Conservation (phyloP, 2,113 vertebrate species). For the Gallinago paraguaiae region DNA sequence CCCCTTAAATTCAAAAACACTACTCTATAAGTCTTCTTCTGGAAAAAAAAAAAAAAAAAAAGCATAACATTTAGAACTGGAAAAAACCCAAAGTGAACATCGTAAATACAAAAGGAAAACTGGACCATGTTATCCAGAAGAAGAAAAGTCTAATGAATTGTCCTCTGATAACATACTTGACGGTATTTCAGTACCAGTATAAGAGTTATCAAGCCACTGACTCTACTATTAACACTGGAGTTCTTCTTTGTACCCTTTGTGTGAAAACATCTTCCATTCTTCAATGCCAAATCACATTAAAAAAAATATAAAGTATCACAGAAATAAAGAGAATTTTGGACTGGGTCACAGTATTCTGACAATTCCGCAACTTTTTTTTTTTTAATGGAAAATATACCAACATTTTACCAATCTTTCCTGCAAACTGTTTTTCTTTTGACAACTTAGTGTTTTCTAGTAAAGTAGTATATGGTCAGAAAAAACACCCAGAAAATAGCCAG, state of each 20-base stretch:
- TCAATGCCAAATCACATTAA: neutral
- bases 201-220: neutral
- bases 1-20: neutral
- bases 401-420: neutral
- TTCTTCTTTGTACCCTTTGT: neutral
- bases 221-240: neutral
- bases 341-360: neutral
- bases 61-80: neutral
- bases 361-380: neutral
- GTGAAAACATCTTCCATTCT: neutral
- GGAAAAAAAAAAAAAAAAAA: neutral
- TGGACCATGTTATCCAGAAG: neutral
- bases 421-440: neutral
- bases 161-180: neutral
- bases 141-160: neutral
- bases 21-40: neutral
- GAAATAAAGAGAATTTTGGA: neutral
- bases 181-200: neutral
- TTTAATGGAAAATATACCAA: neutral
- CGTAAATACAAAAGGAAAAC: neutral
- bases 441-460: neutral
- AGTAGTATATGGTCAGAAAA: neutral
- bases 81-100: neutral
- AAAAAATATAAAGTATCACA: too few species aligned
- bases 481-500: neutral